Evolutionary conservation across 2,797 vertebrate genomes (phyloP).

Genomic region (Lophotriccus pileatus): DNA sequence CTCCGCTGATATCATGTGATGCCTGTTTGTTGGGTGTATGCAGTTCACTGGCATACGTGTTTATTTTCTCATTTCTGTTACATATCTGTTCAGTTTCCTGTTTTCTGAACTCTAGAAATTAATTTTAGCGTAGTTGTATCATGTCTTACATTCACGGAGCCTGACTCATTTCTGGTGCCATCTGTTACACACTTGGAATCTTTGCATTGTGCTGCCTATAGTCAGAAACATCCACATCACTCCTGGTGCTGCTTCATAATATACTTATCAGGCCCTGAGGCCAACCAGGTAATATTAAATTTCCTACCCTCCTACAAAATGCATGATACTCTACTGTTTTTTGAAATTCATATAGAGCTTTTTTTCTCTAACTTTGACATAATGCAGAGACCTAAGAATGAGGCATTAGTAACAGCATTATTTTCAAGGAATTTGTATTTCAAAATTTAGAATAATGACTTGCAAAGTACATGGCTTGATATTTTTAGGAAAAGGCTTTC

Average conservation of each 20-base stretch:
- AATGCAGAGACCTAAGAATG: not conserved
- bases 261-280: not conserved
- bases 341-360: accelerated
- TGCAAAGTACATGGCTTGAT: not conserved
- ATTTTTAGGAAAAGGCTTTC: not conserved
- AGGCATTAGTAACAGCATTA: not conserved
- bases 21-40: not conserved
- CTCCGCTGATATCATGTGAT: not conserved
- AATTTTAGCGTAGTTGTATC: constrained; percentile 42
- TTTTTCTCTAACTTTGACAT: not conserved
- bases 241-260: not conserved
- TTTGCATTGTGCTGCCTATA: constrained; percentile 14
- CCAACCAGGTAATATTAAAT: not conserved
- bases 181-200: constrained; percentile 39
- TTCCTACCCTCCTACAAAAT: not conserved
- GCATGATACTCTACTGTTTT: not conserved
- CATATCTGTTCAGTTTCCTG: constrained; percentile 27
- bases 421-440: not conserved
- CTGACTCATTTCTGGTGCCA: constrained; percentile 48
- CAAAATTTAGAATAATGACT: not conserved
- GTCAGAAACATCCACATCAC: not conserved
- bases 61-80: constrained; percentile 23
- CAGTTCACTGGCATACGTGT: not conserved
- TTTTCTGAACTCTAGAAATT: constrained; percentile 16
- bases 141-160: constrained; percentile 1